Evolutionary conservation across 2,888 invertebrate genomes (phyloP).

Genomic region (Chironomus tentans): DNA sequence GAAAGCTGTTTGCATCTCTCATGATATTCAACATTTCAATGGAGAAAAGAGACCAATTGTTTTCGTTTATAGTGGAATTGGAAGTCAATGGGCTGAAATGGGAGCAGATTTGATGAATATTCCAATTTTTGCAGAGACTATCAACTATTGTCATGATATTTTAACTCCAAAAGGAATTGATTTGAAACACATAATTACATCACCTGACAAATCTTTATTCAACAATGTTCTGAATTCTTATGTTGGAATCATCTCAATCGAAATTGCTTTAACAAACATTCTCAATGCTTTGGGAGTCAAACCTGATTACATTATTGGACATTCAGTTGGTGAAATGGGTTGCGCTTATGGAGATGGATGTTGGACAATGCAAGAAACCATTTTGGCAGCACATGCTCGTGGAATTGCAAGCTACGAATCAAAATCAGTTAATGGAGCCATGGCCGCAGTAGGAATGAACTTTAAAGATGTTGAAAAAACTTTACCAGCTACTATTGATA

Average conservation of each 20-base stretch:
- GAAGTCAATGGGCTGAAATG: constrained; percentile 82
- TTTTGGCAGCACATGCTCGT: constrained; percentile 68
- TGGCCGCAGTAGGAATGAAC: constrained; percentile 71
- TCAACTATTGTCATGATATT: constrained; percentile 47
- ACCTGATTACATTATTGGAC: constrained; percentile 63
- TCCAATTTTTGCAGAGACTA: constrained; percentile 57
- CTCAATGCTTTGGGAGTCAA: constrained; percentile 47
- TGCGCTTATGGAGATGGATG: constrained; percentile 88
- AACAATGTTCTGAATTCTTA: constrained; percentile 54
- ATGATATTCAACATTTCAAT: constrained; percentile 51
- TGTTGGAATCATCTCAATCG: constrained; percentile 53
- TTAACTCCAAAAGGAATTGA: constrained; percentile 50
- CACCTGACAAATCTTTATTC: constrained; percentile 47
- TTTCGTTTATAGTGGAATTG: constrained; percentile 89
- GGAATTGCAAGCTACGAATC: constrained; percentile 60
- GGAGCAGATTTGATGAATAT: constrained; percentile 61
- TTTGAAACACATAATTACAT: constrained; percentile 49
- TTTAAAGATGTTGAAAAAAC: constrained; percentile 54
- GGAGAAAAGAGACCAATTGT: constrained; percentile 64
- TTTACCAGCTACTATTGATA: constrained; percentile 4
- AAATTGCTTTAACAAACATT: constrained; percentile 50
- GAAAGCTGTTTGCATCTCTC: constrained; percentile 36
- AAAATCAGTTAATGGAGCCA: constrained; percentile 56
- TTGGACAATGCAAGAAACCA: constrained; percentile 70
- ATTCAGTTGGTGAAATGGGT: constrained; percentile 82